These are phyloP conservation scores for Araneus ventricosus DNA, from an alignment of 1,140 invertebrate genomes.

Conservation along the genomic window DNA sequence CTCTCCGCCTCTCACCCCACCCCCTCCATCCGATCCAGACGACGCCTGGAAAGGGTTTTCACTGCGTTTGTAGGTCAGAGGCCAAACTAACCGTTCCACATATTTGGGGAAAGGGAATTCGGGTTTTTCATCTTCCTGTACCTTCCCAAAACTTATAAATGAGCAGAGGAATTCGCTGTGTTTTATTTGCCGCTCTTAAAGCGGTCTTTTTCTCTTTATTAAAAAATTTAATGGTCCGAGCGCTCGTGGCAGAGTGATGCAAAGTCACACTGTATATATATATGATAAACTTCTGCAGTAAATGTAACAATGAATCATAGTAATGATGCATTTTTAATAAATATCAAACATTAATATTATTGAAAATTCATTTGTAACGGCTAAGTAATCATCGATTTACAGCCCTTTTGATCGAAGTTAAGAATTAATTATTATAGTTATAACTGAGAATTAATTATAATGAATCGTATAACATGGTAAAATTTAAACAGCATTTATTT, in stretches of 20 bases:
- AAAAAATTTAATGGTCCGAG: neutral
- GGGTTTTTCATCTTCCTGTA: neutral
- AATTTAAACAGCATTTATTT: too few relatives aligned
- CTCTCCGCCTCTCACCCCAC: neutral
- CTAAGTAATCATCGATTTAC: too few relatives aligned
- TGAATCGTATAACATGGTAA: too few relatives aligned
- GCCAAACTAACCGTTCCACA: slow-evolving; percentile 58
- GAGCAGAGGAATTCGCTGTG: neutral
- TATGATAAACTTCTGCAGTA: too few relatives aligned
- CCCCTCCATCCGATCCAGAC: neutral
- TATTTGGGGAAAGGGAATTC: slow-evolving; percentile 23
- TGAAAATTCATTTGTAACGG: too few relatives aligned
- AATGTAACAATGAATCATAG: too few relatives aligned
- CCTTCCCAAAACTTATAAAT: slow-evolving; percentile 24
- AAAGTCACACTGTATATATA: neutral
- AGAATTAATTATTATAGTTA: too few relatives aligned
- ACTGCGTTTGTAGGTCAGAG: slow-evolving; percentile 70
- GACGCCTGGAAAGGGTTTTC: slow-evolving; percentile 53
- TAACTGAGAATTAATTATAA: too few relatives aligned
- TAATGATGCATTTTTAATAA: too few relatives aligned
- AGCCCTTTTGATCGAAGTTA: too few relatives aligned
- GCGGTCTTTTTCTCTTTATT: neutral
- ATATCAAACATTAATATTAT: too few relatives aligned
- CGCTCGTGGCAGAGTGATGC: neutral
- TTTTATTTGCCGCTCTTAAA: neutral